Evolutionary conservation across 2,797 vertebrate species (phyloP).

Genomic region (Aplochiton taeniatus): DNA sequence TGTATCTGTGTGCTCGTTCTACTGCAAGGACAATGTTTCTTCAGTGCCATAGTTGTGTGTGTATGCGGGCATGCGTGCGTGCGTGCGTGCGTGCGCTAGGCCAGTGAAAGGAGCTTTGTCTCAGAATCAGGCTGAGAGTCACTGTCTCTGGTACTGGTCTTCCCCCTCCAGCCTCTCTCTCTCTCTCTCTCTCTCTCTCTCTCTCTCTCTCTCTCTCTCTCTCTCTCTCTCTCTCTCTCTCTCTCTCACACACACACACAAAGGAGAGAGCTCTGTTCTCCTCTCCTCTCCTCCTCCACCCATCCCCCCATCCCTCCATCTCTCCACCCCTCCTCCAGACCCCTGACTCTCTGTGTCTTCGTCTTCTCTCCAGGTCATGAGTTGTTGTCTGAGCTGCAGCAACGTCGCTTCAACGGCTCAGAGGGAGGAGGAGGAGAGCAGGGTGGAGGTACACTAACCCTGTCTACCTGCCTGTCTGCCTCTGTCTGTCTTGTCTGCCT

Average conservation of each 20-base stretch:
- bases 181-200: constrained; percentile 7
- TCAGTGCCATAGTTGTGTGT: too few species aligned
- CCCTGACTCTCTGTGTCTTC: neutral
- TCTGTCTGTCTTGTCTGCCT: too few species aligned
- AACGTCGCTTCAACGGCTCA: constrained; percentile 92
- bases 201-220: neutral
- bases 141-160: constrained; percentile 55
- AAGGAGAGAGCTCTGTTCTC: too few species aligned
- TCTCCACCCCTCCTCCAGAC: neutral
- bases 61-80: too few species aligned
- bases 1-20: too few species aligned
- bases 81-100: neutral
- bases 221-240: neutral
- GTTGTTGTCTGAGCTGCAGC: constrained; percentile 93
- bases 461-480: neutral
- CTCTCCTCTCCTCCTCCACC: too few species aligned
- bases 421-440: constrained; percentile 84
- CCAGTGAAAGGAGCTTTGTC: constrained; percentile 33
- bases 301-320: neutral
- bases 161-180: constrained; percentile 41
- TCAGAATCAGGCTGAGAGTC: constrained; percentile 18
- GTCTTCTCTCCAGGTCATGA: constrained; percentile 84
- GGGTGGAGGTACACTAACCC: constrained; percentile 21
- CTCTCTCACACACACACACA: neutral
- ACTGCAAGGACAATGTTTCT: too few species aligned